phyloP scores from a whole-genome alignment of 2,113 vertebrate species.

The Ploceus nigricollis region DNA sequence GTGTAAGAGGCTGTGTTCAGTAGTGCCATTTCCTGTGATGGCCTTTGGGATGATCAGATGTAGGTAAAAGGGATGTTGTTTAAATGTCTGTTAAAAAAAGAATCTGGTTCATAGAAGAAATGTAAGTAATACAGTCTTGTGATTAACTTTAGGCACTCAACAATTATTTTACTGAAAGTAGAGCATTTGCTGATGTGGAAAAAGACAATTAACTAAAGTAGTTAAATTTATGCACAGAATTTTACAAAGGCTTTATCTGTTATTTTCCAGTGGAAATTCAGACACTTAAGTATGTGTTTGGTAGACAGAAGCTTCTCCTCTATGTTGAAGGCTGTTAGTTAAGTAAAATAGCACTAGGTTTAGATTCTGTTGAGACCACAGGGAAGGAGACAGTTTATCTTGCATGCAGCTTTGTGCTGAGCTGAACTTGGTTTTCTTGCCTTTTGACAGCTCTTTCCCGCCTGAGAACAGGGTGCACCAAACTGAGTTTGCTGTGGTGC shows the following conservation, averaged over 20 bases:
- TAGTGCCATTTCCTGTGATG: neutral
- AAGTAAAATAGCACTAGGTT: neutral
- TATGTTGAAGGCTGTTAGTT: neutral
- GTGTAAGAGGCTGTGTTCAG: neutral
- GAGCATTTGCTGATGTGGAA: neutral
- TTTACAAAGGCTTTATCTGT: neutral
- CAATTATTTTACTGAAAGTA: neutral
- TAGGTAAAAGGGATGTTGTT: neutral
- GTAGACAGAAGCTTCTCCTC: neutral
- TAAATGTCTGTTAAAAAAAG: neutral
- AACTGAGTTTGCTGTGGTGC: neutral
- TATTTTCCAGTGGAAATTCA: neutral
- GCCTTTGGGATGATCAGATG: neutral
- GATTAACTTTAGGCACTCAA: neutral
- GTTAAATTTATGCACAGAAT: neutral
- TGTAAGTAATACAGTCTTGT: neutral
- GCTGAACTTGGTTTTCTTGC: neutral
- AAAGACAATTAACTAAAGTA: neutral
- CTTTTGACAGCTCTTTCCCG: neutral
- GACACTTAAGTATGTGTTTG: neutral
- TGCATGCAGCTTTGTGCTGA: neutral
- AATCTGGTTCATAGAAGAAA: neutral
- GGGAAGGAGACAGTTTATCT: neutral
- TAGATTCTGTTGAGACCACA: neutral
- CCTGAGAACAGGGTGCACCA: neutral